Evolutionary conservation across 2,113 vertebrate genomes (phyloP).

Genomic region (Amazona guildingii): DNA sequence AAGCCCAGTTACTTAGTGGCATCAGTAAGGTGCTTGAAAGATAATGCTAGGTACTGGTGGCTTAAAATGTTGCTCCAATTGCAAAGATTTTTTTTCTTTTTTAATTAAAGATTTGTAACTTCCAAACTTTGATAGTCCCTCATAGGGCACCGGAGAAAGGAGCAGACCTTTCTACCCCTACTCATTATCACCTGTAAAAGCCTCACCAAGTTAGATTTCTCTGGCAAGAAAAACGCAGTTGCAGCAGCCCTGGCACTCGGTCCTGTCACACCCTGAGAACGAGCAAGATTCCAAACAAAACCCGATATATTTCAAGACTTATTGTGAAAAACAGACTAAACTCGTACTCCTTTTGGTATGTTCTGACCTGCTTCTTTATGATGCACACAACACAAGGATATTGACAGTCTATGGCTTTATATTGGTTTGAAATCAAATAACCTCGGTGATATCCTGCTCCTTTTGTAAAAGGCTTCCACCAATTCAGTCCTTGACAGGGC

Average conservation of each 20-base stretch:
- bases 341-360: fast-evolving
- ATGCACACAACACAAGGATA: fast-evolving
- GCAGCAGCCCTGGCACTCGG: fast-evolving
- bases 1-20: not conserved
- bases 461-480: not conserved
- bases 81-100: not conserved
- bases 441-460: not conserved
- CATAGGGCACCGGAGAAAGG: not conserved
- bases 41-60: fast-evolving
- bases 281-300: not conserved
- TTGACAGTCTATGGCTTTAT: fast-evolving
- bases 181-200: not conserved
- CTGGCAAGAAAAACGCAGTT: not conserved
- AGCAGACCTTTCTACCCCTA: not conserved
- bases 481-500: not conserved
- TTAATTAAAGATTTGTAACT: not conserved
- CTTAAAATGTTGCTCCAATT: not conserved
- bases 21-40: not conserved
- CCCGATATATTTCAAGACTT: not conserved
- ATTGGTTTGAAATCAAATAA: fast-evolving
- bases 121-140: not conserved
- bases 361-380: not conserved
- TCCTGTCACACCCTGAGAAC: not conserved
- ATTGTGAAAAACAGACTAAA: not conserved
- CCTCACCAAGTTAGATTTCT: not conserved